Base-by-base conservation (phyloP, 2,888 invertebrate genomes). In the Lochmaea capreae region DNA sequence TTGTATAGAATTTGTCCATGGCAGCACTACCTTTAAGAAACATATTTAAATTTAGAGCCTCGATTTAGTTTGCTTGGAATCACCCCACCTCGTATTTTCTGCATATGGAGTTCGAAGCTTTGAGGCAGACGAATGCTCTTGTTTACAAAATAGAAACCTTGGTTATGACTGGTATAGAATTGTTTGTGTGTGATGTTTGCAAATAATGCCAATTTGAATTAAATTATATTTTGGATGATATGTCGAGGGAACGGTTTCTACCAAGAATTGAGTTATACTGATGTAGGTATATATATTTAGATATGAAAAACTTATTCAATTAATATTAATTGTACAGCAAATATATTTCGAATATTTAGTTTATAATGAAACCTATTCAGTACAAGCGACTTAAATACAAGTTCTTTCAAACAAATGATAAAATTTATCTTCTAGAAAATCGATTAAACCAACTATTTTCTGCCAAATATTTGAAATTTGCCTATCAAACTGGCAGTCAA, bases 201-300 rank as follows among this genome's bases (percentile, higher is more conserved):
- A 74, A 74, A 77, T 77, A 70, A 77, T 75, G 72, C 74, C 72
- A 75, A 76, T 77, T 77, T 65, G 52, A 61, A 72, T 72, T 65
- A 57, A 65, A 71, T 74, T 68, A 71, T 61, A 43, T 65, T 65
- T 43, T n/a, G 22, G 62, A 16, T 63, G 42, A 63, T 63, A 63
- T 12, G 43, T n/a, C 2, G 1, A 26, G 54, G 54, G 66, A 66
- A 42, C 54, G 49, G 46, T 10, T 18, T 33, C 39, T 1, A 54
- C 8, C 9, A 14, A n/a, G 16, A 54, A 54, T 54, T 54, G 18
- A 54, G 54, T 2, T 18, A 46, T 14, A 46, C 46, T 46, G 4
- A 14, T 46, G 4, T 46, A 12, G 14, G 12, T 12, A 12, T 12
- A 46, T 33, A 33, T 33, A 33, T 33, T 33, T 33, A 33, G 33